Percentiles rank a stretch among this genome's conserved stretches.
Evolutionary conservation across 2,113 vertebrate genomes (phyloP).

Genomic region (Campylomormyrus numenius): DNA sequence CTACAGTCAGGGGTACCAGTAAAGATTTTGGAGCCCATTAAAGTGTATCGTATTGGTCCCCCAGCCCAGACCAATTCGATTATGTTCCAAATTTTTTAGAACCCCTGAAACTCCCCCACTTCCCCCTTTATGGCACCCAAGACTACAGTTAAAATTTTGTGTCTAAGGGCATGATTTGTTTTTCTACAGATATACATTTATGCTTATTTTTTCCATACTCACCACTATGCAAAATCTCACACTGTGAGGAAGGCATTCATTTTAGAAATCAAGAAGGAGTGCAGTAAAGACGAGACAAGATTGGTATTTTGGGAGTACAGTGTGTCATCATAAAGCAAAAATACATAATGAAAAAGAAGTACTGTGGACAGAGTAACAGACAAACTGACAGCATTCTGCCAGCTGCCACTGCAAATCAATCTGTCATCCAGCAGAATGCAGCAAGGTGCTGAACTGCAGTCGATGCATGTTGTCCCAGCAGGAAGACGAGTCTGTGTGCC

Average conservation of each 20-base stretch:
- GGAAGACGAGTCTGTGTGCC: neutral
- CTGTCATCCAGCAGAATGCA: neutral
- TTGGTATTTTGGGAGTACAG: neutral
- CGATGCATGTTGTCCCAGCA: neutral
- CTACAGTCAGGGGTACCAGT: neutral
- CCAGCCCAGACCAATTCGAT: neutral
- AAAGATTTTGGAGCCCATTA: neutral
- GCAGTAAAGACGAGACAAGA: neutral
- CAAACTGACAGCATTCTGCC: neutral
- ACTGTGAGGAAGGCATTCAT: neutral
- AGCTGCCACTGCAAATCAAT: neutral
- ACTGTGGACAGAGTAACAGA: neutral
- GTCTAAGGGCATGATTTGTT: neutral
- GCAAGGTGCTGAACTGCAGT: neutral
- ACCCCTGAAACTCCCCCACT: neutral
- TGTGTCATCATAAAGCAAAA: neutral
- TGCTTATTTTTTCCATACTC: neutral
- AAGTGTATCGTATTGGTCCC: neutral
- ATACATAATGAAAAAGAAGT: neutral
- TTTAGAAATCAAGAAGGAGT: neutral
- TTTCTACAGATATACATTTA: neutral
- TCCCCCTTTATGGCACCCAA: neutral
- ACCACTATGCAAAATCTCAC: neutral
- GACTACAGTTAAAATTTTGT: neutral
- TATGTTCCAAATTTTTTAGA: neutral